Conservation (phyloP, 2,113 vertebrate genomes). For the Bos indicus region DNA sequence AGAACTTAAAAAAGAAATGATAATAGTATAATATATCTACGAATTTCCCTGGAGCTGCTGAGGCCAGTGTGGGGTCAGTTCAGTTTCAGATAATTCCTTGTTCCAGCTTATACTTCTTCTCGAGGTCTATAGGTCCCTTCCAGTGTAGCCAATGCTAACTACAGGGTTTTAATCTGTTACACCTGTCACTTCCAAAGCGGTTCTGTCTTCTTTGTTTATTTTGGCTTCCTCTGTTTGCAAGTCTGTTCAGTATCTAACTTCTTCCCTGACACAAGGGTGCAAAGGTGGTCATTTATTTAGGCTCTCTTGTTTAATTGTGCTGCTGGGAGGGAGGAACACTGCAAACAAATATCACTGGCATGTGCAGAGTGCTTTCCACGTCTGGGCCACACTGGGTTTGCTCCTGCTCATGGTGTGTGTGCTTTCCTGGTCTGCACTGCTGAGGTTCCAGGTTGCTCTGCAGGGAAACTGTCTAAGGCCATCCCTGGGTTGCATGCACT, state of each 20-base stretch:
- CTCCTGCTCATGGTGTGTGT: fast-evolving
- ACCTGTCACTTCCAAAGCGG: not conserved
- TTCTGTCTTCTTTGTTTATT: not conserved
- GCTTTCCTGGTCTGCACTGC: not conserved
- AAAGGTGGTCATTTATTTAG: not conserved
- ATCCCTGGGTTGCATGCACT: not conserved
- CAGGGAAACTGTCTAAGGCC: not conserved
- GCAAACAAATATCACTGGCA: not conserved
- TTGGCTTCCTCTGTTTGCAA: not conserved
- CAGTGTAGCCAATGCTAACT: not conserved
- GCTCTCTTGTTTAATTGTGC: not conserved
- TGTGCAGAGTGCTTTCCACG: not conserved
- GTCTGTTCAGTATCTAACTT: not conserved
- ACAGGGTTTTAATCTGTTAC: not conserved
- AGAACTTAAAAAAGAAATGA: not conserved
- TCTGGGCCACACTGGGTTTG: not conserved
- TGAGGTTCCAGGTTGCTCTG: not conserved
- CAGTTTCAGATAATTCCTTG: not conserved
- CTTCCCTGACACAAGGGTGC: not conserved
- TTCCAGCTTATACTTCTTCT: not conserved
- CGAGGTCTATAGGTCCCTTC: not conserved
- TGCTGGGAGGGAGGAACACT: not conserved
- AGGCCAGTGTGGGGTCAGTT: not conserved
- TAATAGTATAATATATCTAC: not conserved
- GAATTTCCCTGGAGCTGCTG: not conserved